Evolutionary conservation across 2,113 vertebrate species (phyloP), one percentile per base, ranked within the genome.

Genomic region (Ciconia maguari): DNA sequence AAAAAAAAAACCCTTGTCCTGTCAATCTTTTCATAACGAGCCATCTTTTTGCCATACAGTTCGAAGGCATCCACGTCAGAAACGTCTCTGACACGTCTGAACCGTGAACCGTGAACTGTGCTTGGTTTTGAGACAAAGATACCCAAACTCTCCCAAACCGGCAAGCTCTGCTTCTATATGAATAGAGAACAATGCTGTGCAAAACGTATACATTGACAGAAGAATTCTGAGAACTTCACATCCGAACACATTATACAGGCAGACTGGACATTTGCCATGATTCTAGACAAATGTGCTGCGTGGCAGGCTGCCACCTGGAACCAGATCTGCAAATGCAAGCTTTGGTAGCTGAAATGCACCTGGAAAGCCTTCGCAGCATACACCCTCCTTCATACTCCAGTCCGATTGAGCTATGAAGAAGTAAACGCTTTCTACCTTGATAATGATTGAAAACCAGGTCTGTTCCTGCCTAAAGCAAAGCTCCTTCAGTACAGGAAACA

Each of bases 31-130:
- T 60, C 66, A 41, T 76, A 91, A 65, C 49, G 9, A 74, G 29
- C 60, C 92, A 90, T 87, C 51, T 79, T 70, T 77, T 77, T 92
- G 83, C 80, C 88, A 76, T 29, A 18, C 5, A 17, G 24, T 52
- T 69, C 0, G 0, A 90, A 78, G 27, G 36, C 10, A 46, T 27
- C 18, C 9, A 7, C 1, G 0, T 41, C 6, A 8, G 48, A 85
- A 46, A 29, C 30, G 57, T 20, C 22, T 64, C 78, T 61, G 46
- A 78, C 8, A 11, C 2, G 1, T 16, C 46, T 77, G 68, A 90
- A 76, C 6, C 0, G 1, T 24, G 24, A 79, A 71, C 81, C 6
- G 10, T 9, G 60, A 81, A 36, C 18, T 44, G 8, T 48, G 14
- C 32, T 93, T 71, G 24, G 32, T 29, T 86, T 65, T 66, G 21